Conservation (phyloP, 2,888 invertebrate genomes). For the Scelioninae gen. 2 region DNA sequence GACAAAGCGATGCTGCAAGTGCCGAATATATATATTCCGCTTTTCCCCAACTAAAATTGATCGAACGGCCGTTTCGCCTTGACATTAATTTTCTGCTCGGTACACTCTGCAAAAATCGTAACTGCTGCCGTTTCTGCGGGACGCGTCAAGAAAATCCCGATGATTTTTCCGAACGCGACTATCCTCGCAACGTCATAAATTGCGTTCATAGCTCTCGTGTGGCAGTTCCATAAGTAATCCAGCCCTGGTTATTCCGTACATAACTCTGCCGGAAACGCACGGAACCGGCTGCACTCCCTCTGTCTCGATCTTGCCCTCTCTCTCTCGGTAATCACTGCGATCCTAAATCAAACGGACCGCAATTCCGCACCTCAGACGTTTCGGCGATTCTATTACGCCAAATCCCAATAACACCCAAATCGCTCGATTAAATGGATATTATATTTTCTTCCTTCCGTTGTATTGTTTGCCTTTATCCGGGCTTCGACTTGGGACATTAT, state of each 20-base stretch:
- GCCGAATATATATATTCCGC: slow-evolving; percentile 38
- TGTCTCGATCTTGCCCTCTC: slow-evolving; percentile 17
- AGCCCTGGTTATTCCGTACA: slow-evolving; percentile 65
- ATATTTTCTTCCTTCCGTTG: slow-evolving; percentile 29
- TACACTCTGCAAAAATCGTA: slow-evolving; percentile 54
- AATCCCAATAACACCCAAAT: slow-evolving; percentile 49
- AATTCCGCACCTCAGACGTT: slow-evolving; percentile 53
- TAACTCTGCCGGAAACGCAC: slow-evolving; percentile 60
- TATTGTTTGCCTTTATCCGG: slow-evolving; percentile 33
- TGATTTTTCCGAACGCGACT: slow-evolving; percentile 62
- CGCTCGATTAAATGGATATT: slow-evolving; percentile 52
- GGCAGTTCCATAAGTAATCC: slow-evolving; percentile 69
- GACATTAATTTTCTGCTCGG: slow-evolving; percentile 55
- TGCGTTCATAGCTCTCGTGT: slow-evolving; percentile 62
- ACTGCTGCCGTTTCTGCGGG: slow-evolving; percentile 40
- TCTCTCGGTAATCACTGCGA: slow-evolving; percentile 53
- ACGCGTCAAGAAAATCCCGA: slow-evolving; percentile 60
- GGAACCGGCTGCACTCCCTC: slow-evolving; percentile 32
- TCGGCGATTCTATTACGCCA: slow-evolving; percentile 47
- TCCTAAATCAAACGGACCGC: slow-evolving; percentile 51
- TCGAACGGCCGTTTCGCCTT: slow-evolving; percentile 37
- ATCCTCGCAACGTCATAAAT: slow-evolving; percentile 63
- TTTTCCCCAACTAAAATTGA: slow-evolving; percentile 52
- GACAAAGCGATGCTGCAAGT: slow-evolving; percentile 42
- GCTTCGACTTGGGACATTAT: slow-evolving; percentile 1